Base-by-base conservation (phyloP, 1,140 invertebrate species). In the Hylyphantes graminicola region DNA sequence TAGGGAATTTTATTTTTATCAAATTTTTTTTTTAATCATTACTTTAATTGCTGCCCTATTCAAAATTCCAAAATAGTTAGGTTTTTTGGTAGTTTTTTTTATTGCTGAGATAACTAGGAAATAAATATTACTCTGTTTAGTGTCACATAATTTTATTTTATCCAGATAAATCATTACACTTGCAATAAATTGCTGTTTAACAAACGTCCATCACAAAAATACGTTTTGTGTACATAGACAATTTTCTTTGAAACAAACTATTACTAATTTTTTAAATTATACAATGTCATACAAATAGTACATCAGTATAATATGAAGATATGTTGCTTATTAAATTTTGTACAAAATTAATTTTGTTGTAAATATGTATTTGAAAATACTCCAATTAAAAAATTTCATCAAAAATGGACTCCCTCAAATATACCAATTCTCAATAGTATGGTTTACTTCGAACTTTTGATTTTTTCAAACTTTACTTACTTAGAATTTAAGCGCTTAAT, bases 201-300 rank as follows among this genome's bases (percentile, higher is more conserved):
- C 72, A 83, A 74, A 75, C 74, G 67, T 74, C 80, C 80, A 64
- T 83, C 80, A 83, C 72, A 83, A 83, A 83, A 83, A 83, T 83
- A 83, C 80, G 65, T 65, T 83, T 73, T 2, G 12, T 19, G n/a
- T 61, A 35, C 5, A 35, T 19, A 57, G 35, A 15, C 72, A 55
- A 35, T 35, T 35, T 35, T 68, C 53, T 48, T 53, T 80, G 77
- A 70, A 35, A 80, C 12, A 48, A 76, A 51, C 61, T 65, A 65
- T n/a, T 65, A 17, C 12, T 15, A 61, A 61, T 17, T 61, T 15
- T 15, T 1, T 74, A 74, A 74, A 57, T 74, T 74, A 35, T 74
- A 54, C 17, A 78, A 65, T 51, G 65, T 48, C 9, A 70, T 80
- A 70, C 61, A 80, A 70, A 80, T 50, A 70, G 21, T 68, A 53